A percentile compares a stretch with the other conserved stretches of the same genome.
Evolutionary conservation across 2,113 vertebrate genomes (phyloP).

Genomic region (Cephalopholis sonnerati): DNA sequence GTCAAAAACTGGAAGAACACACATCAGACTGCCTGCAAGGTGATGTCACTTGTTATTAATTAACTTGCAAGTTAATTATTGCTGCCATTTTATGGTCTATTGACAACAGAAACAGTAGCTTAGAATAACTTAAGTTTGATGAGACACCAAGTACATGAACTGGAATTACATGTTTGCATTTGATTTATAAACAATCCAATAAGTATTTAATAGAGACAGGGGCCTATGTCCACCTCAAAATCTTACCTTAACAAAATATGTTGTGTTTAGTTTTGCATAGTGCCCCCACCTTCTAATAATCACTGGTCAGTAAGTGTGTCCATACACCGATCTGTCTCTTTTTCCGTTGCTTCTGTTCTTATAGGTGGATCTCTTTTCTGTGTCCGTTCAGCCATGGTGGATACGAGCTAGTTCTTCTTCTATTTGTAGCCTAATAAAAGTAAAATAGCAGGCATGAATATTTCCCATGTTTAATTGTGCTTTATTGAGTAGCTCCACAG

Average conservation of each 20-base stretch:
- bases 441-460: too few species aligned
- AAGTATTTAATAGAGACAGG: background rate
- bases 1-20: constrained; percentile 30
- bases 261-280: background rate
- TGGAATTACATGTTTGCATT: background rate
- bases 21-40: constrained; percentile 7
- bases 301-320: background rate
- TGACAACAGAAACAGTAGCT: constrained; percentile 32
- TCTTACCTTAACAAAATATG: background rate
- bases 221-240: background rate
- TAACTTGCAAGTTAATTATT: constrained; percentile 46
- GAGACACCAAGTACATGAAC: background rate
- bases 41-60: constrained; percentile 21
- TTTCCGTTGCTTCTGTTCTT: too few species aligned
- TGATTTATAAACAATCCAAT: background rate
- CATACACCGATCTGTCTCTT: background rate
- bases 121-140: constrained; percentile 32
- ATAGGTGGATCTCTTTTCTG: too few species aligned
- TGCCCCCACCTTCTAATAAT: background rate
- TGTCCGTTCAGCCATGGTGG: background rate
- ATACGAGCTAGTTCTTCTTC: background rate
- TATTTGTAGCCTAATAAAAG: background rate
- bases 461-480: too few species aligned
- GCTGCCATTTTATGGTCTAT: constrained; percentile 31
- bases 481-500: too few species aligned